These are phyloP conservation scores for Drosophila fungiperda DNA, from an alignment of 2,888 invertebrate genomes.

Conservation along the genomic window DNA sequence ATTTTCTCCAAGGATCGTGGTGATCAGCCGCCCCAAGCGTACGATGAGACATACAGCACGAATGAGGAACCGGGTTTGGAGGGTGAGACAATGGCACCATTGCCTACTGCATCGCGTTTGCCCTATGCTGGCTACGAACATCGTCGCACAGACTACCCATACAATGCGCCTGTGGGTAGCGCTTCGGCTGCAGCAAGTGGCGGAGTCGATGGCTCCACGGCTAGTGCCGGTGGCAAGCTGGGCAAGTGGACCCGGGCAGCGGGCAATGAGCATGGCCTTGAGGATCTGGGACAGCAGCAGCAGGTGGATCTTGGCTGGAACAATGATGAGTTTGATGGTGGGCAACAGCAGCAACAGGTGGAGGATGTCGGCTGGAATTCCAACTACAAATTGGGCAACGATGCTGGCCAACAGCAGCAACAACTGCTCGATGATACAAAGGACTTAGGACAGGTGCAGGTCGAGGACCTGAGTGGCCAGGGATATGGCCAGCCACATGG, in stretches of 20 bases:
- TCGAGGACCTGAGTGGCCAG: conserved; percentile 50
- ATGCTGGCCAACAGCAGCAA: conserved; percentile 54
- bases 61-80: conserved; percentile 82
- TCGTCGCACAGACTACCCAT: conserved; percentile 59
- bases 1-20: conserved; percentile 83
- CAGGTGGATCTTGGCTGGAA: conserved; percentile 46
- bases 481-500: conserved; percentile 21
- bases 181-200: conserved; percentile 62
- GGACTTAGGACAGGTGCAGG: conserved; percentile 42
- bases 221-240: conserved; percentile 47
- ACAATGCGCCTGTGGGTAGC: conserved; percentile 54
- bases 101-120: conserved; percentile 45
- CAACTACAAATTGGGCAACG: conserved; percentile 28
- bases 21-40: conserved; percentile 84
- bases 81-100: conserved; percentile 54
- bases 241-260: conserved; percentile 59
- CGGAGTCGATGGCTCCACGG: conserved; percentile 53
- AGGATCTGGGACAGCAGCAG: conserved; percentile 54
- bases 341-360: conserved; percentile 47
- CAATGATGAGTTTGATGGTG: conserved; percentile 38
- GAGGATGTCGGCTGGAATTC: conserved; percentile 36
- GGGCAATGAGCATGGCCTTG: conserved; percentile 56
- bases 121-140: conserved; percentile 58
- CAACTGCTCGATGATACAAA: conserved; percentile 22
- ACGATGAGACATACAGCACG: conserved; percentile 79